Percentiles rank a stretch among this genome's conserved stretches.
Evolutionary conservation across 2,888 invertebrate genomes (phyloP).

Genomic region (Nasonia oneida): DNA sequence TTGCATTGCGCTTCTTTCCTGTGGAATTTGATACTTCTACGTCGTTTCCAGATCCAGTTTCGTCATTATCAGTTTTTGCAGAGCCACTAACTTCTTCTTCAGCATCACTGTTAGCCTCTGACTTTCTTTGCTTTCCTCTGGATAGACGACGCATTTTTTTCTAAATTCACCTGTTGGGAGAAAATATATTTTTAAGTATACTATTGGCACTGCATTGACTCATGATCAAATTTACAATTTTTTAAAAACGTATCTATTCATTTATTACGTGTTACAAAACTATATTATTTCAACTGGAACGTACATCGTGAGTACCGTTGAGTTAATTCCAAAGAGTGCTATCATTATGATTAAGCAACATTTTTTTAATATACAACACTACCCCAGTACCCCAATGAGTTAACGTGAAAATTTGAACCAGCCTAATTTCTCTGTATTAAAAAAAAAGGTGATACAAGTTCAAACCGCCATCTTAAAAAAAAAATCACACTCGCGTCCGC

Average conservation of each 20-base stretch:
- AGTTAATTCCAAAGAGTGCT: too few species aligned
- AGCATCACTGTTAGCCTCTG: constrained; percentile 72
- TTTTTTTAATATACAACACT: too few species aligned
- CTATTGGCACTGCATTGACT: too few species aligned
- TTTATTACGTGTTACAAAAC: not conserved
- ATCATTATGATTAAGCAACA: too few species aligned
- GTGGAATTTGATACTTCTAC: constrained; percentile 52
- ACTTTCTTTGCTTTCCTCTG: constrained; percentile 75
- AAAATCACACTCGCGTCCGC: not conserved
- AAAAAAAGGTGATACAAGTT: not conserved
- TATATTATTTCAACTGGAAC: too few species aligned
- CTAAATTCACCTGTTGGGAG: not conserved
- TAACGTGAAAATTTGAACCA: too few species aligned
- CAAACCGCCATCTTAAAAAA: not conserved
- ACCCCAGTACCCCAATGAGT: too few species aligned
- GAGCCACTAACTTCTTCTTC: constrained; percentile 76
- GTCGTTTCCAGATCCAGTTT: constrained; percentile 50
- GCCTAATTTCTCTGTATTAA: too few species aligned
- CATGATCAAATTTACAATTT: too few species aligned
- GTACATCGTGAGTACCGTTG: too few species aligned
- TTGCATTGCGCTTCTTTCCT: constrained; percentile 66
- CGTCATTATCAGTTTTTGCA: constrained; percentile 61
- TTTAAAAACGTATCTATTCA: not conserved
- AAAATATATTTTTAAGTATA: not conserved
- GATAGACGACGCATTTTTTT: constrained; percentile 75